phyloP scores from a whole-genome alignment of 1,140 invertebrate species.

The Apis dorsata region DNA sequence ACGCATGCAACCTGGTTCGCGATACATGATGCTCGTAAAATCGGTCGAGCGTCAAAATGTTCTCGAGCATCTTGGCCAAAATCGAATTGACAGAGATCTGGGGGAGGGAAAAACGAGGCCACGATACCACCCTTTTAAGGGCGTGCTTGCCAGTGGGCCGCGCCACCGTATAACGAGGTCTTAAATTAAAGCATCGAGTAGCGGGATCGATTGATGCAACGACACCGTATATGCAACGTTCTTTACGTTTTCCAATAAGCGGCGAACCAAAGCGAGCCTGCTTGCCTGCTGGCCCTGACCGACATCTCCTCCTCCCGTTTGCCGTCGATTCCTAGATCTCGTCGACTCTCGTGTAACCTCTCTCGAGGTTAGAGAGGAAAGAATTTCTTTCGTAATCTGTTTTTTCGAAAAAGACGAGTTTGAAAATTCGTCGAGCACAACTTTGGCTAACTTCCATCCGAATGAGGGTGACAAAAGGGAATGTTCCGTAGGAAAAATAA shows the following conservation, averaged over 20 bases:
- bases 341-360: no score
- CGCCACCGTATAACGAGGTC: not conserved
- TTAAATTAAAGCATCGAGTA: slow-evolving; percentile 3
- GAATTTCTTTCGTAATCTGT: no score
- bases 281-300: not conserved
- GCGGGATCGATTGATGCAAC: not conserved
- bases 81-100: not conserved
- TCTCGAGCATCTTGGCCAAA: not conserved
- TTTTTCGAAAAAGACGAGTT: no score
- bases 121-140: not conserved
- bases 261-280: not conserved
- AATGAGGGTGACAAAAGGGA: no score
- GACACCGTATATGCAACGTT: not conserved
- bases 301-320: no score
- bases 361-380: no score
- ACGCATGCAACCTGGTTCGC: not conserved
- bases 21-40: not conserved
- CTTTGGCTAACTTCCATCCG: no score
- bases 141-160: not conserved
- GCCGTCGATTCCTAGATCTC: no score
- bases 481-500: no score
- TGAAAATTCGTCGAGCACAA: no score
- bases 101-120: not conserved
- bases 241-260: not conserved
- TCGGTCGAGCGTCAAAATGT: slow-evolving; percentile 6